Evolutionary conservation across 2,113 vertebrate genomes (phyloP), one percentile per base, ranked within the genome.

Genomic region (Balaeniceps rex): DNA sequence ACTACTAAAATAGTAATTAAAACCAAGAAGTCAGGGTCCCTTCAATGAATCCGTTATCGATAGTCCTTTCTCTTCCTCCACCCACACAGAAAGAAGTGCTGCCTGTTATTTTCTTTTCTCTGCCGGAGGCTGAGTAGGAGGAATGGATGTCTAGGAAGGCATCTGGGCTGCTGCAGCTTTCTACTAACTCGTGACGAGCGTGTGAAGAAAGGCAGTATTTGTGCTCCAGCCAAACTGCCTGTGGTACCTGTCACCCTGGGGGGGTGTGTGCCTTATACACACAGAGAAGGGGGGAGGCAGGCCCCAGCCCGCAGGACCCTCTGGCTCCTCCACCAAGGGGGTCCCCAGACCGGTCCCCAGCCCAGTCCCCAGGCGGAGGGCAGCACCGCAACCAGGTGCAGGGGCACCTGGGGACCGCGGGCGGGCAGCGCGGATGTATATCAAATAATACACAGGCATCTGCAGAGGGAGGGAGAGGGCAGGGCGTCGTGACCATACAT

Each of bases 71-170:
- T 82, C 46, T 31, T 82, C 68, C 54, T 21, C 77, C 54, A 69
- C 87, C 89, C 81, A 51, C 83, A 33, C 40, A 57, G 74, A 94
- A 60, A 84, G 44, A 64, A 84, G 46, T 1, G 42, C 70, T 83
- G 84, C 70, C 87, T 74, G 58, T 65, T 86, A 65, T 82, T 72
- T 51, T 40, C 57, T 71, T n/a, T 19, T 18, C 94, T 51, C 54
- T 54, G 84, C 74, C 18, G 15, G 70, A 66, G 70, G 81, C 71
- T 63, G 85, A 93, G 92, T 70, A 80, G 93, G 96, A 96, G 92
- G 90, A 51, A 93, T 34, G 70, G 75, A 64, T 95, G 91, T 93
- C 95, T 94, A 91, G 87, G 89, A 95, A 94, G 93, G 71, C 91
- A 95, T 85, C 66, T 55, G 91, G 68, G 79, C 90, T 91, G 86